Evolutionary conservation across 2,113 vertebrate species (phyloP).

Genomic region (Neolamprologus modestus): DNA sequence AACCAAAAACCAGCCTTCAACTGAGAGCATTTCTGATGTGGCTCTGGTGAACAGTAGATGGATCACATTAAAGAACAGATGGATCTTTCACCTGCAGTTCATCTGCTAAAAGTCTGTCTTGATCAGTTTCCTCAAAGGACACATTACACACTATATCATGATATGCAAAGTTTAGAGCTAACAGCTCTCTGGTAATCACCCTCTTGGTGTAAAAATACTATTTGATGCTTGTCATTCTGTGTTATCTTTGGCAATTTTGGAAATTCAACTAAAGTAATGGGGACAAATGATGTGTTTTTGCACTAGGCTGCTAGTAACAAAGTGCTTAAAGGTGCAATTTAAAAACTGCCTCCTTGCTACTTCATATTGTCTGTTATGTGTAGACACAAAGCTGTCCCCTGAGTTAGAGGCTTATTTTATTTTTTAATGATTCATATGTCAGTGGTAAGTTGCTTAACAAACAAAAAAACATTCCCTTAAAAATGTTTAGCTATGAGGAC

Average conservation of each 20-base stretch:
- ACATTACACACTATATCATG: not conserved
- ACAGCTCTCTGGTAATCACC: not conserved
- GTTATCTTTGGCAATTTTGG: not conserved
- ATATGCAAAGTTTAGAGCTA: not conserved
- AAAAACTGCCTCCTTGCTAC: not conserved
- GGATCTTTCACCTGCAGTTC: not conserved
- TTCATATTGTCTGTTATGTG: not conserved
- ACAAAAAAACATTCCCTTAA: not conserved
- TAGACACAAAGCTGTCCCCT: not conserved
- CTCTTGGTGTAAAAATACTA: not conserved
- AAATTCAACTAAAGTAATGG: not conserved
- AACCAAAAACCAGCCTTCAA: not conserved
- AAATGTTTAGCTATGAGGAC: not conserved
- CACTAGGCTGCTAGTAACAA: not conserved
- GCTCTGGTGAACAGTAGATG: not conserved
- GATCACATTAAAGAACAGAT: not conserved
- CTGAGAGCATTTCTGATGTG: not conserved
- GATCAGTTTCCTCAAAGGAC: not conserved
- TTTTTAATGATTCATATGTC: not conserved
- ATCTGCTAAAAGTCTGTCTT: not conserved
- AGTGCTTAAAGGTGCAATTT: not conserved
- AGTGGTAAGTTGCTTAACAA: not conserved
- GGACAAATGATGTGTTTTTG: not conserved
- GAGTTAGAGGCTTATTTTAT: not conserved
- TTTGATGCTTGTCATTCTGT: not conserved